Evolutionary conservation across 1,140 invertebrate species (phyloP), one percentile per base, ranked within the genome.

Genomic region (Adoxophyes honmai): DNA sequence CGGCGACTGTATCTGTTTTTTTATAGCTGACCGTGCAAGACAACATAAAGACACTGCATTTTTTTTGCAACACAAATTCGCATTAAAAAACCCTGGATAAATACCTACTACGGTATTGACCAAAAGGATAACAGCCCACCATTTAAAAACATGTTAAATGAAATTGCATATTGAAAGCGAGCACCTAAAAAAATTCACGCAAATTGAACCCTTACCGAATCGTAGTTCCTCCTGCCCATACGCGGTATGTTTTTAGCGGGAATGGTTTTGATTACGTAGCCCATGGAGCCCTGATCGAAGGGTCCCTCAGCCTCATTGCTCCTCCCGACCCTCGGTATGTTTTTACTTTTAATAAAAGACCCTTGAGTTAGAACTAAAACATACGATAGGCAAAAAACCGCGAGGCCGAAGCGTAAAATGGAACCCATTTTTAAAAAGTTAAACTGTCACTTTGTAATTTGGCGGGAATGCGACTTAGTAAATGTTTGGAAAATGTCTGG

Each of bases 281-380:
- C 85, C 75, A 81, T 76, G 37, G 70, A 57, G 14, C 62, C 70
- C 55, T 82, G 75, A 48, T 85, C 83, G 54, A 74, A 88, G 11
- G 73, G 72, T 10, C 69, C 75, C 14, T 81, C 73, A 11, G 75
- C 76, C 59, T 86, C 85, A 55, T 81, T 86, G 18, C 83, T 88
- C 55, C 85, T 79, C 6, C 85, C 85, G 55, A 88, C 81, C 57
- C 85, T 77, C 13, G 85, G 85, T 38, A 88, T 73, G 70, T 86
- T 88, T 61, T 88, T 88, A 4, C 80, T 75, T 55, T 88, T 88
- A 59, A 88, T 81, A 64, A 88, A 86, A 0, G 83, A 84, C 59
- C 70, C 73, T 52, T 84, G 67, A 10, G 71, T 69, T 52, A 64
- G 66, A 48, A 71, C 54, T 14, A 82, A 57, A 56, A 74, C 63